Evolutionary conservation across 2,113 vertebrate species (phyloP), one percentile per base, ranked within the genome.

Genomic region (Beaufortia kweichowensis): DNA sequence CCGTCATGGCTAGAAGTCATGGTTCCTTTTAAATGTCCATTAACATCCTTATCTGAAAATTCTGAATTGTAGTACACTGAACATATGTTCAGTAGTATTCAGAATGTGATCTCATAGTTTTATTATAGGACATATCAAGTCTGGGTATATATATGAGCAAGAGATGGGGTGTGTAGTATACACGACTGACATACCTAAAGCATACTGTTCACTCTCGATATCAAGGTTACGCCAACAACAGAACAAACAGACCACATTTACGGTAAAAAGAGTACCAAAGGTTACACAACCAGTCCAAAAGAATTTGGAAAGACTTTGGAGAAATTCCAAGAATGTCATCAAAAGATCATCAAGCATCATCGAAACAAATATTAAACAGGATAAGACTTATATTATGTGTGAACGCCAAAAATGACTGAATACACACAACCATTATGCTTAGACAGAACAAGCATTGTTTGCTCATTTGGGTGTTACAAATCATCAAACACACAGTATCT

Each of bases 171-270:
- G 14, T 12, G 35, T 41, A 14, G 6, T 15, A 23, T 63, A 23
- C 12, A n/a, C 61, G 14, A 15, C 33, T 23, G 33, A 14, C 35
- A 26, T 26, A 19, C 2, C 41, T 48, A 41, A 26, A 21, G 12
- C 3, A 46, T 46, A 46, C 43, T 1, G 43, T 33, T 26, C 26
- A 50, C 67, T 46, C 35, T 24, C 12, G 28, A 24, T 67, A 78
- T 43, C 63, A 68, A 63, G 75, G 63, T 81, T 78, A 81, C 46
- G 23, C 76, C 80, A 81, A 77, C 31, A 31, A 19, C n/a, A 43
- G 43, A 65, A 68, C 31, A 60, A 71, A 71, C 33, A 53, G 60
- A 57, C 28, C 23, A 8, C 55, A 72, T 33, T 67, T 68, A 73
- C 56, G 4, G 68, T 53, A 73, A 77, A 77, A 28, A 35, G 39